Base-by-base conservation (phyloP, 2,888 invertebrate genomes). In the Caenorhabditis auriculariae region DNA sequence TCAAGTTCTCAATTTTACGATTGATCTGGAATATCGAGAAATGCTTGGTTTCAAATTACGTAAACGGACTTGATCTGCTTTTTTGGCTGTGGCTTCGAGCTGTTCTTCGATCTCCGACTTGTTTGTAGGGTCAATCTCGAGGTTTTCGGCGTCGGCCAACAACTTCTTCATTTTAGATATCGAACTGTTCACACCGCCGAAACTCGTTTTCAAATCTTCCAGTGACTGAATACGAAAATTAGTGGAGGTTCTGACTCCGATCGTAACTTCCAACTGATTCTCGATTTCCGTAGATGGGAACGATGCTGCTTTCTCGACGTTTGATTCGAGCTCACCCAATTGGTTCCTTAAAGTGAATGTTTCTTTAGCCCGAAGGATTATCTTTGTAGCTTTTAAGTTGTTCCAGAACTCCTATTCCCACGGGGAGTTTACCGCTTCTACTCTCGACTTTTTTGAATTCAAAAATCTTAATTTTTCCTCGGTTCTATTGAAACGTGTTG, bases 1-100 rank as follows among this genome's bases (percentile, higher is more conserved):
- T 72, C 38, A 70, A 66, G 23, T 48, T 54, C 35, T 70, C 70
- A 23, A 72, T 66, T 35, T 68, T 64, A 32, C 62, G 38, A 17
- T 60, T 61, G 42, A 72, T 35, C 54, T 60, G 51, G 27, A 59
- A 49, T n/a, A 3, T n/a, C n/a, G n/a, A n/a, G n/a, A 1, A 24
- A 19, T 9, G 19, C 4, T 5, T 26, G 3, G 4, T 15, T 6
- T 28, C 2, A 17, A 3, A 17, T 27, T 17, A 29, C 17, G 23
- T 37, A 19, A 15, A 24, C 4, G 35, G 15, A 60, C 55, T 32
- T 72, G 69, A 37, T 55, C 63, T 1, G 66, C 62, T 37, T 60
- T 62, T 54, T 65, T 65, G 55, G 59, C 65, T 0, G 59, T 54
- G 15, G 27, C 29, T 37, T 63, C 63, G 12, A 69, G 44, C 5